phyloP scores from a whole-genome alignment of 2,797 vertebrate genomes.

The Sphenodon punctatus region DNA sequence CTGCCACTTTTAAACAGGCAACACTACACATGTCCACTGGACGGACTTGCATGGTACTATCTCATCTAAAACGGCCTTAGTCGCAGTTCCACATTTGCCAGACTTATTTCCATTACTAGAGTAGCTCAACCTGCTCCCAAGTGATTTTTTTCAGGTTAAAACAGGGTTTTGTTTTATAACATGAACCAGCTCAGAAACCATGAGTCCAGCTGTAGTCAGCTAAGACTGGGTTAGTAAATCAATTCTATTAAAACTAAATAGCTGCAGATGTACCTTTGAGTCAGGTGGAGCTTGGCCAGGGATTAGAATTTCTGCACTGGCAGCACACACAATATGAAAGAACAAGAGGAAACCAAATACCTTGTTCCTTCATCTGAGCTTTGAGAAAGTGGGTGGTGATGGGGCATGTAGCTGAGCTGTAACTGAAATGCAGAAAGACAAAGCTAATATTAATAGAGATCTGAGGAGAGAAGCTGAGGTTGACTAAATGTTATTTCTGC shows the following conservation, averaged over 20 bases:
- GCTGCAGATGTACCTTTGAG: constrained; percentile 18
- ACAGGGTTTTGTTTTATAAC: neutral
- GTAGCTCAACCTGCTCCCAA: neutral
- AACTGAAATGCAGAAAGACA: neutral
- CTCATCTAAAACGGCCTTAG: too few relatives aligned
- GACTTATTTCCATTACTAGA: too few relatives aligned
- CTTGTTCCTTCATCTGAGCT: neutral
- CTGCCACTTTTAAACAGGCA: too few relatives aligned
- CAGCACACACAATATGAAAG: neutral
- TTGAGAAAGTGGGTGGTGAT: neutral
- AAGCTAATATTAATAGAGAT: neutral
- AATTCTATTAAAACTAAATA: constrained; percentile 7
- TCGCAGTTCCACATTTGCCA: too few relatives aligned
- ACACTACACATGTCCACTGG: too few relatives aligned
- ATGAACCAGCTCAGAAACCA: neutral
- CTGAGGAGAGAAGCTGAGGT: neutral
- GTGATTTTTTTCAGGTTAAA: neutral
- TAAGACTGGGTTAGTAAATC: neutral
- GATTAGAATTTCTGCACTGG: constrained; percentile 11
- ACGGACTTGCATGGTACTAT: too few relatives aligned
- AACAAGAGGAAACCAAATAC: neutral
- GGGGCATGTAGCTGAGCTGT: neutral
- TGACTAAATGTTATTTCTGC: neutral
- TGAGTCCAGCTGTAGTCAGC: neutral
- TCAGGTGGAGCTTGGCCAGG: constrained; percentile 8